Percentiles rank a stretch among this genome's conserved stretches.
Conservation (phyloP, 2,797 vertebrate genomes). For the Pelobates cultripes region DNA sequence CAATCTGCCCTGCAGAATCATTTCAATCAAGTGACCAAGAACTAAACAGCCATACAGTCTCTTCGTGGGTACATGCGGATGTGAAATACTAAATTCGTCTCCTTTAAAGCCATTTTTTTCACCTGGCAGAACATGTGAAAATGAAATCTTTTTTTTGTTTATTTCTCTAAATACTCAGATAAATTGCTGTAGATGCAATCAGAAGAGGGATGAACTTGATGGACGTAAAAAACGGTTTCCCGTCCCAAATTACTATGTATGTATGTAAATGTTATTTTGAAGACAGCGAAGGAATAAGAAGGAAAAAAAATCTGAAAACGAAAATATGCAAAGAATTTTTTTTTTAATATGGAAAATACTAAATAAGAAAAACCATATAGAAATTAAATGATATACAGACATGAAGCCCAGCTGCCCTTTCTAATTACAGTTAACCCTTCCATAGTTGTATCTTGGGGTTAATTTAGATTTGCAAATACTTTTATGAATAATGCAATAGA, state of each 20-base stretch:
- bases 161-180: constrained; percentile 51
- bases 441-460: background rate
- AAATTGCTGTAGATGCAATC: constrained; percentile 51
- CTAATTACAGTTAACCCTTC: background rate
- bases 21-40: no score
- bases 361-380: background rate
- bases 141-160: constrained; percentile 28
- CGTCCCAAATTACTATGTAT: constrained; percentile 52
- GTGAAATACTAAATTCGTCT: background rate
- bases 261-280: constrained; percentile 52
- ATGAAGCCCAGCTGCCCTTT: background rate
- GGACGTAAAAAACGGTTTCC: constrained; percentile 41
- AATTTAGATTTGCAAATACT: background rate
- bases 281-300: background rate
- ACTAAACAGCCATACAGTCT: no score
- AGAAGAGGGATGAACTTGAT: constrained; percentile 45
- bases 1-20: no score
- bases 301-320: constrained; percentile 4
- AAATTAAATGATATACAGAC: background rate
- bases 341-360: background rate
- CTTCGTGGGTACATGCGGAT: no score
- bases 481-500: background rate
- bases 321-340: background rate
- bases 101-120: constrained; percentile 29
- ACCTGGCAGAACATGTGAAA: constrained; percentile 34